A percentile compares a stretch with the other conserved stretches of the same genome.
These are phyloP conservation scores for Naso thynnoides DNA, from an alignment of 2,797 vertebrate genomes.

Conservation along the genomic window DNA sequence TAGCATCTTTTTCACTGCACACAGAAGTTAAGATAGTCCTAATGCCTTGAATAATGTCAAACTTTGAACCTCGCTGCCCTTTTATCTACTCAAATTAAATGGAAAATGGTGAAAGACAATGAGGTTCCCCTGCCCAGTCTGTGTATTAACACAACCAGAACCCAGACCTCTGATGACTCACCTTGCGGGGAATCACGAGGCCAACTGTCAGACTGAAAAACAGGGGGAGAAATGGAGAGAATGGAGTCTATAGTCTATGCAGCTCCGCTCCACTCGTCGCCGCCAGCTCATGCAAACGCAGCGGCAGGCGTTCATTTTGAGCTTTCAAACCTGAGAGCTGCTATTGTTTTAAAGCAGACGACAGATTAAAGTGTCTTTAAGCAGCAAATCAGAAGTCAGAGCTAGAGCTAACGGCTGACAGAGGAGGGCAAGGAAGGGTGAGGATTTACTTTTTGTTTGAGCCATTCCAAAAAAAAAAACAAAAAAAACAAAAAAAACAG, in stretches of 20 bases:
- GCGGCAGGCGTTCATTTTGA: conserved; percentile 12
- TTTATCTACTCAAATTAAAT: conserved; percentile 29
- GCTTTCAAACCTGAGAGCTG: conserved; percentile 18
- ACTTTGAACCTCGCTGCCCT: conserved; percentile 11
- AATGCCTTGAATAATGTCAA: not conserved
- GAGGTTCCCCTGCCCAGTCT: conserved; percentile 35
- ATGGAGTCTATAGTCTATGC: conserved; percentile 49
- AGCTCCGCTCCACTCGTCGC: conserved; percentile 5
- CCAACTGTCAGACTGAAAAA: conserved; percentile 73
- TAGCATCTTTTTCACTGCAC: conserved; percentile 19
- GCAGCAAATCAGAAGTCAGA: not conserved
- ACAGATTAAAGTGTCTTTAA: conserved; percentile 15
- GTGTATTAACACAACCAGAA: conserved; percentile 44
- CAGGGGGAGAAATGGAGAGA: conserved; percentile 53
- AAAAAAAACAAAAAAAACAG: too few relatives aligned
- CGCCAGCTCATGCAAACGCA: conserved; percentile 20
- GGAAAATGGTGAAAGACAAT: conserved; percentile 23
- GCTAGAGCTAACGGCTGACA: conserved; percentile 34
- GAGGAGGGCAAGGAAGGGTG: conserved; percentile 17
- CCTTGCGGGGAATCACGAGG: conserved; percentile 74
- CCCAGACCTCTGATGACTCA: conserved; percentile 72
- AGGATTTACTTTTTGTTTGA: conserved; percentile 13
- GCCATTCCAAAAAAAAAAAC: conserved; percentile 8
- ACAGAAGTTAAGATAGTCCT: conserved; percentile 7
- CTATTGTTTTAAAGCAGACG: conserved; percentile 33